These are phyloP conservation scores for Sardina pilchardus DNA, from an alignment of 2,113 vertebrate species.

Conservation along the genomic window DNA sequence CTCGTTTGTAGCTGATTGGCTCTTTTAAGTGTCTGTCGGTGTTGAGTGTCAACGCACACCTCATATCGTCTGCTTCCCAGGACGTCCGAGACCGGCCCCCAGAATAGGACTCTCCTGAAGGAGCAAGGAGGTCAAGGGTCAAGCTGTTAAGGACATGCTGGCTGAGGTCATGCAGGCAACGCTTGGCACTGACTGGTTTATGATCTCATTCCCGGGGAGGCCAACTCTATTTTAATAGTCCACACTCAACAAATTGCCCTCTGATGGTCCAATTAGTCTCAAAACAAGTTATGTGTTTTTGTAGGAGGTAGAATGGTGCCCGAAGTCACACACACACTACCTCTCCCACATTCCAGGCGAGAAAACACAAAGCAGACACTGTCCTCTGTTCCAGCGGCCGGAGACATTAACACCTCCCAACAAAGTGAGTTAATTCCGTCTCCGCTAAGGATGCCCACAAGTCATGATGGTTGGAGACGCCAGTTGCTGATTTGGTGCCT, in stretches of 20 bases:
- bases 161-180: slow-evolving; percentile 16
- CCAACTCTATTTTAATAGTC: not conserved
- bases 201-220: not conserved
- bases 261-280: slow-evolving; percentile 13
- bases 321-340: not conserved
- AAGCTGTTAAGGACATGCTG: slow-evolving; percentile 18
- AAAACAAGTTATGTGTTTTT: not conserved
- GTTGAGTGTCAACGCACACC: slow-evolving; percentile 18
- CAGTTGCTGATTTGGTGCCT: not conserved
- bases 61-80: slow-evolving; percentile 22
- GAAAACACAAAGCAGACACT: not conserved
- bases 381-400: not conserved
- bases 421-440: not conserved
- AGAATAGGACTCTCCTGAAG: slow-evolving; percentile 25
- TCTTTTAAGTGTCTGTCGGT: slow-evolving; percentile 31
- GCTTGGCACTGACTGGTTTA: slow-evolving; percentile 3
- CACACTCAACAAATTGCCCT: not conserved
- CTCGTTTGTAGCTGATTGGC: slow-evolving; percentile 28
- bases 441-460: not conserved
- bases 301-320: not conserved
- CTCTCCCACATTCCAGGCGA: not conserved
- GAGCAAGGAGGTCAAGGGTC: slow-evolving; percentile 24
- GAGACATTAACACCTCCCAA: not conserved
- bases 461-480: not conserved
- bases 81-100: not conserved